A percentile compares a stretch with the other conserved stretches of the same genome.
Evolutionary conservation across 2,113 vertebrate species (phyloP).

Genomic region (Cheilinus undulatus): DNA sequence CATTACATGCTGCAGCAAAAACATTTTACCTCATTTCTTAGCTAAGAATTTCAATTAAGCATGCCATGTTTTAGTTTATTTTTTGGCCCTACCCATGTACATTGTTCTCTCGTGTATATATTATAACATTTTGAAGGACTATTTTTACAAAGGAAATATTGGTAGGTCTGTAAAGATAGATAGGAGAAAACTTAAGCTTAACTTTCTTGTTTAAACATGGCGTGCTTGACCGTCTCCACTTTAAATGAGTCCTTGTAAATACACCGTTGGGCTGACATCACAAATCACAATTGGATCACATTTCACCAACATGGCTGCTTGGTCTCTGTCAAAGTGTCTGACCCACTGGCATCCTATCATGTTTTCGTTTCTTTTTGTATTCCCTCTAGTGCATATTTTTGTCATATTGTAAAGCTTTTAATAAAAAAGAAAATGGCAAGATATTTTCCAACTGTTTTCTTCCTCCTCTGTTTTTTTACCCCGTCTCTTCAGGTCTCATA

Average conservation of each 20-base stretch:
- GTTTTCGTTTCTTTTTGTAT: slow-evolving; percentile 67
- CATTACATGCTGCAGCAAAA: slow-evolving; percentile 56
- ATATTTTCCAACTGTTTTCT: slow-evolving; percentile 71
- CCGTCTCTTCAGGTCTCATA: slow-evolving; percentile 94
- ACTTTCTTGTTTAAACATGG: too few species aligned
- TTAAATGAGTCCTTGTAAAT: slow-evolving; percentile 58
- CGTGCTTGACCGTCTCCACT: slow-evolving; percentile 54
- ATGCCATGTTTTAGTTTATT: slow-evolving; percentile 59
- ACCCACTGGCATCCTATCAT: slow-evolving; percentile 83
- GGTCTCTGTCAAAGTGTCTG: slow-evolving; percentile 71
- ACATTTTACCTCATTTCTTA: slow-evolving; percentile 75
- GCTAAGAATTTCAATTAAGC: slow-evolving; percentile 33
- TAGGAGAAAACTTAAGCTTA: slow-evolving; percentile 59
- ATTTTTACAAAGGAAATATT: slow-evolving; percentile 76
- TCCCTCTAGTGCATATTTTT: slow-evolving; percentile 75
- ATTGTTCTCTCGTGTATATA: slow-evolving; percentile 78
- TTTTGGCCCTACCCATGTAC: slow-evolving; percentile 60
- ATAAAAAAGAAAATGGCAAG: slow-evolving; percentile 81
- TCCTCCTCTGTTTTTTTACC: slow-evolving; percentile 83
- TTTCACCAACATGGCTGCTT: slow-evolving; percentile 83
- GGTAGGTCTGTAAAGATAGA: slow-evolving; percentile 65
- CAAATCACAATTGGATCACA: slow-evolving; percentile 51
- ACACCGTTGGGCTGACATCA: slow-evolving; percentile 49
- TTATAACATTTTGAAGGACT: slow-evolving; percentile 81
- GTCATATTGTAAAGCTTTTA: slow-evolving; percentile 83